Evolutionary conservation across 2,797 vertebrate species (phyloP), one percentile per base, ranked within the genome.

Genomic region (Tragelaphus eurycerus): DNA sequence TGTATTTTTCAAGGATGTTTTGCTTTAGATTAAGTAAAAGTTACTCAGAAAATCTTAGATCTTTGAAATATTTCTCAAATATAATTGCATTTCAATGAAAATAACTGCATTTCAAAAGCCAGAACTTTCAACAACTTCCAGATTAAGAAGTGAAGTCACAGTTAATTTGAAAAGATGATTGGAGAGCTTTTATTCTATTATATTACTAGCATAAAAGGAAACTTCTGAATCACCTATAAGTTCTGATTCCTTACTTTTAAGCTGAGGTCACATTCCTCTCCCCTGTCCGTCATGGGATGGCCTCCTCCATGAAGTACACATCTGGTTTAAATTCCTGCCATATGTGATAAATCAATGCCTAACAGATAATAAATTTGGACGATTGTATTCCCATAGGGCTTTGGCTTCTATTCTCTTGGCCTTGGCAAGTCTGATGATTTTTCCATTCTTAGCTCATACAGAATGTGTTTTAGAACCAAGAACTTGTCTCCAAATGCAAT

Each of bases 21-120:
- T 96, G 86, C 78, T 96, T 93, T 83, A 93, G 55, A 48, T 89
- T 94, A 86, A 93, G 57, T 62, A 94, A 92, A 94, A 97, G 64
- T 94, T 96, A 67, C 60, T 95, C 76, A 92, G 81, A 95, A 93
- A 93, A 96, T 79, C 79, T 74, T 50, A 54, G 46, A 3, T 93
- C 43, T 89, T 94, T 54, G 50, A 82, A 54, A 23, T 82, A 82
- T 54, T 54, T 82, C 34, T 82, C 79, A 82, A 82, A 54, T 23
- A 34, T 54, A 54, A 82, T 54, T 82, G 19, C 79, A 34, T 82
- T 54, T 82, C 79, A 54, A 84, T 84, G 62, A 96, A 96, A 97
- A 91, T 90, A 95, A 93, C 86, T 93, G 29, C n/a, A 90, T 94
- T 96, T 95, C 81, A 86, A 94, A 96, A 96, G 92, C 57, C 87